Conservation (phyloP, 1,140 invertebrate genomes). For the Pemphigus obesinymphae region DNA sequence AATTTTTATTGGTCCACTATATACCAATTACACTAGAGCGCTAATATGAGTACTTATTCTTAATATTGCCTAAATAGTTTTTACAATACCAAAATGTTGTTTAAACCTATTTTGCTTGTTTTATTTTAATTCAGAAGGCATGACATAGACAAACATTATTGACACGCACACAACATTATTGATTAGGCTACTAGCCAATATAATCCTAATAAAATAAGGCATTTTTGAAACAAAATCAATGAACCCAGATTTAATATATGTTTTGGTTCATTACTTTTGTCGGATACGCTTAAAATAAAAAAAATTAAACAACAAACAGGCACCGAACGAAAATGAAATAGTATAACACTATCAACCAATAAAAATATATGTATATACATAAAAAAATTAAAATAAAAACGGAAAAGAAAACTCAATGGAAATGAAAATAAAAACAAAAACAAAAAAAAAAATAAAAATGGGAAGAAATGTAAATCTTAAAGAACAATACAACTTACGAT, state of each 20-base stretch:
- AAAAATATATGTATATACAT: slow-evolving; percentile 9
- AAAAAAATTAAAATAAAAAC: slow-evolving; percentile 4
- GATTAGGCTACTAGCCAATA: slow-evolving; percentile 21
- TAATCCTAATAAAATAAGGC: slow-evolving; percentile 18
- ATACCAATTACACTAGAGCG: slow-evolving; percentile 42
- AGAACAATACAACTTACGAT: slow-evolving; percentile 41
- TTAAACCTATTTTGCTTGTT: slow-evolving; percentile 31
- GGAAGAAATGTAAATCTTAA: slow-evolving; percentile 32
- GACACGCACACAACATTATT: slow-evolving; percentile 40
- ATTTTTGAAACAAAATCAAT: slow-evolving; percentile 31
- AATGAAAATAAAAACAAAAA: slow-evolving; percentile 31
- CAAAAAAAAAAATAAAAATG: slow-evolving; percentile 8
- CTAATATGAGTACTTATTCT: slow-evolving; percentile 20
- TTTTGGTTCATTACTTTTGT: slow-evolving; percentile 38
- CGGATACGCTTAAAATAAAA: slow-evolving; percentile 40
- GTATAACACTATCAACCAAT: slow-evolving; percentile 34
- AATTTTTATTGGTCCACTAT: slow-evolving; percentile 41
- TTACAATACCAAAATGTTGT: slow-evolving; percentile 26
- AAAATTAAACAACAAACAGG: slow-evolving; percentile 41
- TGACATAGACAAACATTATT: slow-evolving; percentile 22
- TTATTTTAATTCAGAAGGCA: slow-evolving; percentile 21
- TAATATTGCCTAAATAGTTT: slow-evolving; percentile 13
- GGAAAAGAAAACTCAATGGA: slow-evolving; percentile 33
- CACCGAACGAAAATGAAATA: slow-evolving; percentile 41
- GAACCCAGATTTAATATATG: slow-evolving; percentile 13